phyloP scores from a whole-genome alignment of 2,113 vertebrate genomes.

The Hymenochirus boettgeri region DNA sequence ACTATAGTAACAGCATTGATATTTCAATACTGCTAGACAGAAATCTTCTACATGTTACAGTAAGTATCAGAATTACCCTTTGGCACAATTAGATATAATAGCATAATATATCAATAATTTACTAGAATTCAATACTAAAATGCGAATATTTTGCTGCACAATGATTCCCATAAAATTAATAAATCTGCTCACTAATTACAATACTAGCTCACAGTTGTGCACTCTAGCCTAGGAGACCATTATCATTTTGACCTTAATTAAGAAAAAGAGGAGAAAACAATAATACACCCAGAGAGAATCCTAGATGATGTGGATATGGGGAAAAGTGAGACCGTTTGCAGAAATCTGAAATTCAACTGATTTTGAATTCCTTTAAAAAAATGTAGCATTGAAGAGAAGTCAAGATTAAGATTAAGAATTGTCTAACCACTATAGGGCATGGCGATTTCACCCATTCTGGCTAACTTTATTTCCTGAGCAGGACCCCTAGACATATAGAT shows the following conservation, averaged over 20 bases:
- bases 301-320: neutral
- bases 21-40: no score
- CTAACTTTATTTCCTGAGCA: no score
- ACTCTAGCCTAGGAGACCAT: neutral
- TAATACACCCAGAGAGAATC: neutral
- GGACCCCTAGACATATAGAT: no score
- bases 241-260: slow-evolving; percentile 11
- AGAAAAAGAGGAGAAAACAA: slow-evolving; percentile 1
- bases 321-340: neutral
- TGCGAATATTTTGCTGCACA: neutral
- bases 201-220: neutral
- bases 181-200: slow-evolving; percentile 1
- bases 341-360: neutral
- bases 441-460: no score
- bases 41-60: no score
- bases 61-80: no score
- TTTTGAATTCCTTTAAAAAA: no score
- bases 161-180: neutral
- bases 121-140: neutral
- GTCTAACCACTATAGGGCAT: no score
- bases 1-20: no score
- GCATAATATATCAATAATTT: neutral
- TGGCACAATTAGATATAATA: no score
- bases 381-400: no score
- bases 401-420: no score